Percentiles rank a stretch among this genome's conserved stretches.
Evolutionary conservation across 2,888 invertebrate species (phyloP).

Genomic region (Xestia sexstrigata): DNA sequence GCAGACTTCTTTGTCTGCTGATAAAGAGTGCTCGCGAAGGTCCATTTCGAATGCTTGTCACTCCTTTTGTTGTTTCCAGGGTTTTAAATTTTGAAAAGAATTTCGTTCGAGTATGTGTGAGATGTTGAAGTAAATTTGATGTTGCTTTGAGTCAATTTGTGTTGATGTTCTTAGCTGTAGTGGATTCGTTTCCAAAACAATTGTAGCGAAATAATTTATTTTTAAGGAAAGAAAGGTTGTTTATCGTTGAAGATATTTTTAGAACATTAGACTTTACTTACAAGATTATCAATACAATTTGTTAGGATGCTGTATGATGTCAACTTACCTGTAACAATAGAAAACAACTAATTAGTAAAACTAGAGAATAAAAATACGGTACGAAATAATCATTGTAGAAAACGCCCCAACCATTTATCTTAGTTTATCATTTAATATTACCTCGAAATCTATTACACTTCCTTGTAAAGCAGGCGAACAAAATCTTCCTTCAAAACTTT

Average conservation of each 20-base stretch:
- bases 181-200: neutral
- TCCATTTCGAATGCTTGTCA: constrained; percentile 70
- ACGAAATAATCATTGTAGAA: neutral
- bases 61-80: constrained; percentile 64
- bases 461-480: constrained; percentile 55
- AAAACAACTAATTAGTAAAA: constrained; percentile 25
- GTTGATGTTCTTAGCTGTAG: constrained; percentile 13
- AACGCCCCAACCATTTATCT: constrained; percentile 17
- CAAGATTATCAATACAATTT: neutral
- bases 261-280: constrained; percentile 19
- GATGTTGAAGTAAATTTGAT: constrained; percentile 30
- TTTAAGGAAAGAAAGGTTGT: neutral
- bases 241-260: neutral
- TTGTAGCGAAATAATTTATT: neutral
- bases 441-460: constrained; percentile 57
- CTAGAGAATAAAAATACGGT: constrained; percentile 4
- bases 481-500: constrained; percentile 64
- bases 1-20: constrained; percentile 73
- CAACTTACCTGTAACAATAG: constrained; percentile 53
- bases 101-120: constrained; percentile 44
- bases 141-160: constrained; percentile 28
- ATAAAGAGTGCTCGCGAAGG: constrained; percentile 68
- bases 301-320: neutral
- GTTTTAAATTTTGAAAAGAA: constrained; percentile 63
- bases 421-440: constrained; percentile 33